Evolutionary conservation across 2,888 invertebrate species (phyloP).

Genomic region (Patella pellucida): DNA sequence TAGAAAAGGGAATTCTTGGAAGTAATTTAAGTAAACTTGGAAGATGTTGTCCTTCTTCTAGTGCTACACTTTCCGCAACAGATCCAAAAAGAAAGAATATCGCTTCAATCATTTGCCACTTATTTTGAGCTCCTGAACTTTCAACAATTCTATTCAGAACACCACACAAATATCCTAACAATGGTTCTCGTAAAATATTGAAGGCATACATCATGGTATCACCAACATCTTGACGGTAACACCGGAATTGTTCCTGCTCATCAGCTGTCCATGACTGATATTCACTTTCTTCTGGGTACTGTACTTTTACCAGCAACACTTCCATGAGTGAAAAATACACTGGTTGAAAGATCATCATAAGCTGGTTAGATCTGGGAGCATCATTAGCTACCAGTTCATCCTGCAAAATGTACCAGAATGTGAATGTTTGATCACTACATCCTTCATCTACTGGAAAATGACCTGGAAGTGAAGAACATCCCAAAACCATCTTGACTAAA

Average conservation of each 20-base stretch:
- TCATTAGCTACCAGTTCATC: constrained; percentile 77
- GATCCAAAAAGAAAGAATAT: constrained; percentile 78
- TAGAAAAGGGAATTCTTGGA: constrained; percentile 77
- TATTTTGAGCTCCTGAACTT: constrained; percentile 40
- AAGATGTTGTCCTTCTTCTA: constrained; percentile 75
- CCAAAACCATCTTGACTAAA: constrained; percentile 81
- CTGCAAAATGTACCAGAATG: constrained; percentile 90
- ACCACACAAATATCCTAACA: constrained; percentile 80
- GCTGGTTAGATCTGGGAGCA: constrained; percentile 72
- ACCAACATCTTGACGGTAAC: constrained; percentile 88
- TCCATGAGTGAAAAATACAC: constrained; percentile 85
- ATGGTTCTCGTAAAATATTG: constrained; percentile 81
- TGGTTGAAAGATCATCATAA: constrained; percentile 79
- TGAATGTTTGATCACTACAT: constrained; percentile 86
- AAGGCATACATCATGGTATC: constrained; percentile 91
- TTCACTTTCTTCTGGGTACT: constrained; percentile 78
- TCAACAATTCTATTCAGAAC: constrained; percentile 73
- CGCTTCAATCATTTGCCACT: constrained; percentile 75
- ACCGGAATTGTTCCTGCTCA: constrained; percentile 88
- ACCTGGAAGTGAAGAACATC: constrained; percentile 85
- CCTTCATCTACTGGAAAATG: constrained; percentile 90
- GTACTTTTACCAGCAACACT: constrained; percentile 84
- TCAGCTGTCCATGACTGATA: constrained; percentile 71
- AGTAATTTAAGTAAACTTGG: constrained; percentile 77
- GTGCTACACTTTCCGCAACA: constrained; percentile 75